A percentile compares a stretch with the other conserved stretches of the same genome.
phyloP scores from a whole-genome alignment of 2,888 invertebrate genomes.

The Bombylius major region DNA sequence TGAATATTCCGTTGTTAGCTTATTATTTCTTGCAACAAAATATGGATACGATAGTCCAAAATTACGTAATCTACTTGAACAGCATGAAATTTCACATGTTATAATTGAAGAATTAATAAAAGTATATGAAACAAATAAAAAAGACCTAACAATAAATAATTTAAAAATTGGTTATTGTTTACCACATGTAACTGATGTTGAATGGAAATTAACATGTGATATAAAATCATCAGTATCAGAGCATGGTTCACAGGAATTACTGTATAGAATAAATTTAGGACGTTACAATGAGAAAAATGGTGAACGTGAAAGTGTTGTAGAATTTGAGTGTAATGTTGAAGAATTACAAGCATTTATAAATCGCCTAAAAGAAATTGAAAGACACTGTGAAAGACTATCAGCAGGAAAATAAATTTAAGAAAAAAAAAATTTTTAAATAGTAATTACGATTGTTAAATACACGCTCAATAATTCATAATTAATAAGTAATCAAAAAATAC shows the following conservation, averaged over 20 bases:
- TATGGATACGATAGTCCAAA: slow-evolving; percentile 24
- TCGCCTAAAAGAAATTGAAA: slow-evolving; percentile 33
- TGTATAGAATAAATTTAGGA: slow-evolving; percentile 31
- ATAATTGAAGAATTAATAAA: slow-evolving; percentile 28
- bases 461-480: too few species aligned
- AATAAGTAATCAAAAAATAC: too few species aligned
- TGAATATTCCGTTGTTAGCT: slow-evolving; percentile 31
- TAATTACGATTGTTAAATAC: too few species aligned
- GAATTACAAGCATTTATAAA: slow-evolving; percentile 34
- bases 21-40: slow-evolving; percentile 29
- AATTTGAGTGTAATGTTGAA: slow-evolving; percentile 34
- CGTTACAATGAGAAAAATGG: slow-evolving; percentile 26
- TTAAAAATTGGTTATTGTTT: slow-evolving; percentile 28
- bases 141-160: slow-evolving; percentile 27
- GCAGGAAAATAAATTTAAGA: not conserved
- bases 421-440: too few species aligned
- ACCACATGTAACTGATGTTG: slow-evolving; percentile 32
- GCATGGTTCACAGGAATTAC: slow-evolving; percentile 25
- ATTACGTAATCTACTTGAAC: slow-evolving; percentile 26
- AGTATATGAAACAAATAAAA: slow-evolving; percentile 28
- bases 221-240: slow-evolving; percentile 31
- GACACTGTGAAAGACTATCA: slow-evolving; percentile 29
- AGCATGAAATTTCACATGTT: slow-evolving; percentile 19
- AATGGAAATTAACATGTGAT: slow-evolving; percentile 34
- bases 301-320: slow-evolving; percentile 29